These are phyloP conservation scores for Odontomachus brunneus DNA, from an alignment of 1,140 invertebrate genomes.

Conservation along the genomic window DNA sequence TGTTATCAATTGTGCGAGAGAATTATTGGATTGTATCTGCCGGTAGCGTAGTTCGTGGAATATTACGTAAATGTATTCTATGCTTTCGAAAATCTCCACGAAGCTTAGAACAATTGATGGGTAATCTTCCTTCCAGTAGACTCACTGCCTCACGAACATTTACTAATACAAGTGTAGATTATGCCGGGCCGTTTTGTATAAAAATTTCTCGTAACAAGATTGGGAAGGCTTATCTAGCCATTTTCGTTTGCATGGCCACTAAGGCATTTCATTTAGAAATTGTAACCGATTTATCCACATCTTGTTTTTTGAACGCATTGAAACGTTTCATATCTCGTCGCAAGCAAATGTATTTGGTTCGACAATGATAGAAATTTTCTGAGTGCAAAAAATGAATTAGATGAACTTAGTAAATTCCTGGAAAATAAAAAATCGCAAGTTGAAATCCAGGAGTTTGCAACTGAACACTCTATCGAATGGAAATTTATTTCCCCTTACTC, in stretches of 20 bases:
- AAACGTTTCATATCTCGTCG: not conserved
- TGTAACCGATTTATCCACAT: not conserved
- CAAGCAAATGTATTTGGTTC: not conserved
- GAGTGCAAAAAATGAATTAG: not conserved
- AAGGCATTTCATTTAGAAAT: not conserved
- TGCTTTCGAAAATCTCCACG: not conserved
- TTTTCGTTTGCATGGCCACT: not conserved
- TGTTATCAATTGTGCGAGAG: not conserved
- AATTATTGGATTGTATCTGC: not conserved
- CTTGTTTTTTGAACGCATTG: not conserved
- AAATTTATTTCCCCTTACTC: slow-evolving; percentile 24
- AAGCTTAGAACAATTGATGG: not conserved
- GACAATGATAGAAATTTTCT: slow-evolving; percentile 11
- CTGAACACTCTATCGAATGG: not conserved
- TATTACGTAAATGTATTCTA: not conserved
- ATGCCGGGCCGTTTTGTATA: not conserved
- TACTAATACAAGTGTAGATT: not conserved
- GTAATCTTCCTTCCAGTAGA: not conserved
- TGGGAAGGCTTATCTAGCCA: not conserved
- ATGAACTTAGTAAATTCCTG: not conserved
- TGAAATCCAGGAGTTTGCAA: not conserved
- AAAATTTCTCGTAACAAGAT: not conserved
- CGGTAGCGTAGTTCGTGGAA: not conserved
- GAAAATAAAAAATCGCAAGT: not conserved
- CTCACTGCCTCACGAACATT: not conserved